Percentiles rank a stretch among this genome's conserved stretches.
Evolutionary conservation across 2,113 vertebrate genomes (phyloP).

Genomic region (Budorcas taxicolor): DNA sequence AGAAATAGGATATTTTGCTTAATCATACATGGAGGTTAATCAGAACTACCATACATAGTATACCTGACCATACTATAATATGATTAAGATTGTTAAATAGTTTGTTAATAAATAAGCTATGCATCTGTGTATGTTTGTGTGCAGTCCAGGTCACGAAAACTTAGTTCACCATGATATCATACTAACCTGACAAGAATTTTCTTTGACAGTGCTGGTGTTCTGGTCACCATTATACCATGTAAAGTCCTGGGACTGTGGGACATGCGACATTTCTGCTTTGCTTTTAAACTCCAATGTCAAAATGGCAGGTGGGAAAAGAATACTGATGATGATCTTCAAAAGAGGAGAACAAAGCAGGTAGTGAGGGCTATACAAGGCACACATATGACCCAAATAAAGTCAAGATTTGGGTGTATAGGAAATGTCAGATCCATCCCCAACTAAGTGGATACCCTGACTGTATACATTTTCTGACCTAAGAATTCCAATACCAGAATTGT

Average conservation of each 20-base stretch:
- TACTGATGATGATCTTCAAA: constrained; percentile 90
- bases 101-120: not conserved
- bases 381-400: not conserved
- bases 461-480: not conserved
- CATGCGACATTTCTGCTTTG: constrained; percentile 97
- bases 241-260: constrained; percentile 93
- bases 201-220: constrained; percentile 59
- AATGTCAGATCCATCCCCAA: not conserved
- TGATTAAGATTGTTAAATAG: not conserved
- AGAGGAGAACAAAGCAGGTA: constrained; percentile 16
- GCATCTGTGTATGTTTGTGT: not conserved
- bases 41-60: not conserved
- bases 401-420: not conserved
- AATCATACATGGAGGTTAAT: not conserved
- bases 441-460: not conserved
- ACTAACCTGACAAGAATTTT: constrained; percentile 74
- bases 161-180: too few species aligned
- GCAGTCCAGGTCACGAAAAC: not conserved
- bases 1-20: not conserved
- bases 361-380: not conserved
- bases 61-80: not conserved
- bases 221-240: constrained; percentile 81
- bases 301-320: constrained; percentile 92
- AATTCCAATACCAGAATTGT: not conserved
- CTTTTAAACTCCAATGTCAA: constrained; percentile 96